Conservation (phyloP, 1,140 invertebrate genomes). For the Drosophila sproati region DNA sequence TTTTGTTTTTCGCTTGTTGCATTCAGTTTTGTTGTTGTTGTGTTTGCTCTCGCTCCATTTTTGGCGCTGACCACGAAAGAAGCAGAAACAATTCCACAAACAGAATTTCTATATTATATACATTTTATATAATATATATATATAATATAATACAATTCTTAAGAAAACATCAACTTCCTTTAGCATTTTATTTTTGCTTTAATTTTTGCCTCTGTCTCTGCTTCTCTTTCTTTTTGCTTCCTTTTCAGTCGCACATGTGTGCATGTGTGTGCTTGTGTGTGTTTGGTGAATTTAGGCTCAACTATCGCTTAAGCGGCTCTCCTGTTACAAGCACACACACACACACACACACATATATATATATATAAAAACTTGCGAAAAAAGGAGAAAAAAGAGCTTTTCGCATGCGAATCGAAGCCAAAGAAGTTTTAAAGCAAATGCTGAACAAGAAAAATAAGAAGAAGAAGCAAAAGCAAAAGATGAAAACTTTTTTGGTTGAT, state of each 20-base stretch:
- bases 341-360: conserved; percentile 11
- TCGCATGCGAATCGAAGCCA: conserved; percentile 25
- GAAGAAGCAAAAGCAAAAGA: neutral
- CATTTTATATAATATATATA: neutral
- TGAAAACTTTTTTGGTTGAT: neutral
- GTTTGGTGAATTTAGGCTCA: conserved; percentile 12
- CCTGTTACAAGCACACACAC: conserved; percentile 26
- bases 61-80: conserved; percentile 33
- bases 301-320: conserved; percentile 30
- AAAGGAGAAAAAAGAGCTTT: conserved; percentile 11
- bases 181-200: conserved; percentile 17
- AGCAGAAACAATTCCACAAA: conserved; percentile 28
- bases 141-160: neutral
- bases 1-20: conserved; percentile 37
- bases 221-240: conserved; percentile 22
- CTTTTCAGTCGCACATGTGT: conserved; percentile 2
- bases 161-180: neutral
- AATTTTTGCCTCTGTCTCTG: neutral
- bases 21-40: conserved; percentile 26
- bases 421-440: conserved; percentile 31
- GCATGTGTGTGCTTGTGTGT: conserved; percentile 3
- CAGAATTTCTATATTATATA: no score
- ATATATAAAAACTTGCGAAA: conserved; percentile 3
- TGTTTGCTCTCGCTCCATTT: conserved; percentile 48
- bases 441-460: neutral